Evolutionary conservation across 2,888 invertebrate species (phyloP), one percentile per base, ranked within the genome.

Genomic region (Drosophila cognata): DNA sequence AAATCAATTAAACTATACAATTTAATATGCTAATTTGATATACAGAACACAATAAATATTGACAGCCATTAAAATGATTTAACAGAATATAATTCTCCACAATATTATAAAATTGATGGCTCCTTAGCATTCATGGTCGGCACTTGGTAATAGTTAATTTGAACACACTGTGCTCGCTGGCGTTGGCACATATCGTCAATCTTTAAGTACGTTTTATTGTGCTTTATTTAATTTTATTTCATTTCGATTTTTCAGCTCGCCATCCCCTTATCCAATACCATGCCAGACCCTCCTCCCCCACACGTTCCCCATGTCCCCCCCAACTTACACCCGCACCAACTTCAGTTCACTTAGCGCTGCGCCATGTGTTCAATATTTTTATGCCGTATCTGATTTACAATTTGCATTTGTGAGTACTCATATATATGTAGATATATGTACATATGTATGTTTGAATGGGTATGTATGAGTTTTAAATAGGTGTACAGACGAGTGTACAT

Each of bases 131-230:
- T 46, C 46, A 46, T 16, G 25, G 21, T 16, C 46, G 25, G 2
- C 21, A 46, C 46, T 25, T 46, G 46, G 46, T 46, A 16, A 46
- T 25, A 46, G 46, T 46, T 46, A 2, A 0, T 28, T 18, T 62
- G 0, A 41, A 2, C 0, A 46, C 79, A 79, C 76, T 79, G 79
- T 75, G 68, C 46, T 10, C 18, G 43, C 51, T 38, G 60, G 51
- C 78, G 75, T 64, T 78, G 79, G 48, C 67, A 65, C 55, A 75
- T 77, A 71, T 85, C 85, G 84, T 88, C 82, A 86, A 84, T 82
- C 77, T 85, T 79, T 84, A 88, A 85, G 88, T 86, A 85, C 88
- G 80, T 86, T 88, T 85, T 88, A 85, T 85, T 83, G 86, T 88
- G 85, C 80, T 88, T 85, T 83, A 85, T 85, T 85, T 88, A 83